phyloP scores from a whole-genome alignment of 2,888 invertebrate genomes.

The Amiota communis region DNA sequence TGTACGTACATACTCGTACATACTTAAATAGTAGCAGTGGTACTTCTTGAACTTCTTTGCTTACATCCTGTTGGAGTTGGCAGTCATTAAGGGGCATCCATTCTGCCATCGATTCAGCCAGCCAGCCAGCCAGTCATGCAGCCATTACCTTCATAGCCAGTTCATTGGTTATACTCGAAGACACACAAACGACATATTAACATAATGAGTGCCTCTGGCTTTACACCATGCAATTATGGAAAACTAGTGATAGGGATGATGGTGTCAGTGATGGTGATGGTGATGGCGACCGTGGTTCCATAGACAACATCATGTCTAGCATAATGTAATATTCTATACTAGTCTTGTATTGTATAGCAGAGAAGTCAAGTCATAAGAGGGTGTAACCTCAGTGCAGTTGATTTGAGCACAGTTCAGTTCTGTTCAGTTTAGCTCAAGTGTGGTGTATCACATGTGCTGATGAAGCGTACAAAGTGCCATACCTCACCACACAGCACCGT shows the following conservation, averaged over 20 bases:
- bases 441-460: background rate
- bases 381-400: background rate
- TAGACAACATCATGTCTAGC: no score
- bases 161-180: background rate
- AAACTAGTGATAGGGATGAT: background rate
- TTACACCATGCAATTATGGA: background rate
- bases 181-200: background rate
- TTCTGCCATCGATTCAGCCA: background rate
- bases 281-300: background rate
- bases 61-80: no score
- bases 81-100: no score
- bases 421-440: no score
- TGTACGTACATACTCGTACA: no score
- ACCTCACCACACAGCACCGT: background rate
- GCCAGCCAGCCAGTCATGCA: background rate
- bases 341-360: background rate
- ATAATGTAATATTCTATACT: no score
- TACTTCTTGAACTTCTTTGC: no score
- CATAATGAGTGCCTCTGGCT: constrained; percentile 4
- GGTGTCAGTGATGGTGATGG: background rate
- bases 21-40: no score
- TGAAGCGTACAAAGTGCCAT: background rate
- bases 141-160: background rate
- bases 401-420: background rate
- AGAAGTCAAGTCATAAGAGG: background rate